phyloP scores from a whole-genome alignment of 2,797 vertebrate genomes.

The Pampus argenteus region DNA sequence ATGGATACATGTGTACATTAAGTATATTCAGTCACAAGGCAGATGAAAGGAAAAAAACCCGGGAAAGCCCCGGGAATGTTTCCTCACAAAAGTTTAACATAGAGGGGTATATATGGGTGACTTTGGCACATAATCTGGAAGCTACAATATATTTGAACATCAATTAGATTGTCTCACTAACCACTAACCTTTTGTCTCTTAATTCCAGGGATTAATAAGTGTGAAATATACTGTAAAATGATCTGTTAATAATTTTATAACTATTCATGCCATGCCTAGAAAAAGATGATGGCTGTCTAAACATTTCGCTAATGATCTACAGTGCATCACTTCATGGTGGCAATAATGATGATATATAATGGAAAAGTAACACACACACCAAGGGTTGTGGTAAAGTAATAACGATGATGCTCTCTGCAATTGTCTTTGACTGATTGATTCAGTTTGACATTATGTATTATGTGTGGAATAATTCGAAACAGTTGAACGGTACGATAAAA shows the following conservation, averaged over 20 bases:
- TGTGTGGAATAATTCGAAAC: slow-evolving; percentile 33
- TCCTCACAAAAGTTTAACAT: slow-evolving; percentile 57
- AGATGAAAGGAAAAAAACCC: slow-evolving; percentile 31
- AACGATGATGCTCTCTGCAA: slow-evolving; percentile 7
- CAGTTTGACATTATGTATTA: slow-evolving; percentile 48
- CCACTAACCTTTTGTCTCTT: slow-evolving; percentile 21
- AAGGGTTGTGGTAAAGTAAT: no score
- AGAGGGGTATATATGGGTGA: slow-evolving; percentile 30
- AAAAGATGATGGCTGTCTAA: slow-evolving; percentile 33
- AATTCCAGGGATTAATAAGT: slow-evolving; percentile 27
- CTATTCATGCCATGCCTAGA: slow-evolving; percentile 2
- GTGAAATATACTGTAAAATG: slow-evolving; percentile 22
- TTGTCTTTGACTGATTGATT: slow-evolving; percentile 56
- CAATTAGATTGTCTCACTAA: slow-evolving; percentile 43
- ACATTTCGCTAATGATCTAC: slow-evolving; percentile 25
- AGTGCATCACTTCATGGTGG: slow-evolving; percentile 23
- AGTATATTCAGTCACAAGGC: slow-evolving; percentile 53
- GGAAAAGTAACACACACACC: no score
- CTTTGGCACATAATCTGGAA: slow-evolving; percentile 46
- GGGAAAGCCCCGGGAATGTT: slow-evolving; percentile 47
- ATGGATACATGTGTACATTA: slow-evolving; percentile 34
- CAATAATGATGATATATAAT: slow-evolving; percentile 21
- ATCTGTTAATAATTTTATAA: slow-evolving; percentile 27
- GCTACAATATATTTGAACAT: slow-evolving; percentile 41
- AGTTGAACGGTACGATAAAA: slow-evolving; percentile 27